Evolutionary conservation across 2,888 invertebrate genomes (phyloP), one percentile per base, ranked within the genome.

Genomic region (Camponotus fellah): DNA sequence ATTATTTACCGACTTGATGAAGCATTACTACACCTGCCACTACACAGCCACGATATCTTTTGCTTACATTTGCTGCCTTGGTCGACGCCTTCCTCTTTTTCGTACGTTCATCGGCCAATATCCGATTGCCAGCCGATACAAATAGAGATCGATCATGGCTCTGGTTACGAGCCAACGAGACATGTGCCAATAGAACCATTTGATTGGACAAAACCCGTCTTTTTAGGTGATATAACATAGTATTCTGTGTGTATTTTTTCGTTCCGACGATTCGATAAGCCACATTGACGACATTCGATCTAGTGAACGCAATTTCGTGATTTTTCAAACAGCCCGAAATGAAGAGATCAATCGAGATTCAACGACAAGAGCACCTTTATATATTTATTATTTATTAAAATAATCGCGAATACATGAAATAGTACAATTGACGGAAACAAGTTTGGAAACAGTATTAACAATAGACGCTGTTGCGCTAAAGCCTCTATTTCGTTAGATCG

Each of bases 61-160:
- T 34, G 43, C 81, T 53, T 34, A 60, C 66, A 82, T 80, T 46
- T 71, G 58, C 40, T 77, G 64, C 43, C 69, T 71, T 17, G 65
- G 53, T 64, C 49, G 66, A 66, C 58, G 58, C 72, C 69, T 65
- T 83, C 65, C 83, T 65, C 64, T 71, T 69, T 65, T 83, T 66
- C 82, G 58, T 66, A 72, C 43, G 58, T 82, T 83, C 87, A 43
- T 62, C 34, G 46, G 12, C 43, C 74, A 62, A 79, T 80, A 56
- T 64, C 76, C 43, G 69, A 58, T 74, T 72, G 68, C 72, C 66
- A 82, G 68, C 68, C 86, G 81, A 79, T 86, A 66, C 75, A 80
- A 81, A 84, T 69, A 76, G 77, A 64, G 75, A 83, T 85, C 84
- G 87, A 88, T 83, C 80, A 85, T 46, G 10, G 74, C 58, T 17